Percentiles rank a stretch among this genome's conserved stretches.
Conservation (phyloP, 1,140 invertebrate genomes). For the Onthophagus taurus region DNA sequence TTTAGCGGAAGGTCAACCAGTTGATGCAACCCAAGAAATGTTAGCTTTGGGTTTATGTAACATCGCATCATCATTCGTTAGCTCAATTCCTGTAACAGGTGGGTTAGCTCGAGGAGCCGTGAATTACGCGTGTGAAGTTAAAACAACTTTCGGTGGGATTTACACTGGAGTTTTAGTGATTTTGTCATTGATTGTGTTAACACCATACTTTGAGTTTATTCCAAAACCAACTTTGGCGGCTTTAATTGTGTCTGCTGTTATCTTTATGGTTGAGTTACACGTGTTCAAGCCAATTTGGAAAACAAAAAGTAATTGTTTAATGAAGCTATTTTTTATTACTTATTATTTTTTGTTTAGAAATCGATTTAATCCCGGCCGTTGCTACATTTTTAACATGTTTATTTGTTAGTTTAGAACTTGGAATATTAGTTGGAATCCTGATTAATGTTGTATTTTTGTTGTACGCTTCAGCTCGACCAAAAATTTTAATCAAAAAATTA, state of each 20-base stretch:
- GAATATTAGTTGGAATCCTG: conserved; percentile 64
- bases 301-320: conserved; percentile 54
- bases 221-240: conserved; percentile 67
- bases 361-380: conserved; percentile 56
- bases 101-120: conserved; percentile 77
- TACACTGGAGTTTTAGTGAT: conserved; percentile 71
- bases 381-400: conserved; percentile 61
- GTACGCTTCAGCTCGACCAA: conserved; percentile 62
- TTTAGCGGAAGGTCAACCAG: conserved; percentile 26
- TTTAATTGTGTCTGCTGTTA: conserved; percentile 78
- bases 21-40: conserved; percentile 75
- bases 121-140: conserved; percentile 77
- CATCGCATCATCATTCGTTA: conserved; percentile 73
- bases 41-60: conserved; percentile 70
- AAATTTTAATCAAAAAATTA: conserved; percentile 48
- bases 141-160: conserved; percentile 67
- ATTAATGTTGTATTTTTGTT: conserved; percentile 62
- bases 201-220: conserved; percentile 77
- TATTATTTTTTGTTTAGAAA: conserved; percentile 45
- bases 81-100: conserved; percentile 78
- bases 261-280: conserved; percentile 80
- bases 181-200: conserved; percentile 66
- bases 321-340: neutral
- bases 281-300: conserved; percentile 72
- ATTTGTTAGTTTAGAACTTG: conserved; percentile 58